Base-by-base conservation (phyloP, 2,113 vertebrate species). In the Coptodon bakossiorum region DNA sequence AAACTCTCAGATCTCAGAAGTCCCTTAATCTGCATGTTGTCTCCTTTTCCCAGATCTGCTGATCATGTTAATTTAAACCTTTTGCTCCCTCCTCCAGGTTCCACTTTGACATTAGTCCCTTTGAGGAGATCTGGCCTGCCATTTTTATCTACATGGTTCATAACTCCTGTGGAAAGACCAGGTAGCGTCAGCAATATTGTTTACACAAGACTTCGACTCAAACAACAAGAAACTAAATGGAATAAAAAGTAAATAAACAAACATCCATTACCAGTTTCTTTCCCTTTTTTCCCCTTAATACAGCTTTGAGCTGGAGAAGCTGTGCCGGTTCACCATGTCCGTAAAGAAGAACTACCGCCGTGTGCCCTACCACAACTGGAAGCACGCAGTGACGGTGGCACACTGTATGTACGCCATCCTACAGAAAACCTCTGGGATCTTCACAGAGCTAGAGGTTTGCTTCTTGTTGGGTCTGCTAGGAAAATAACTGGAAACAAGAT, bases 281-380 rank as follows among this genome's bases (percentile, higher is more conserved):
- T 19, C 2, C 6, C 57, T 48, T 12, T 53, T 9, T 5, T 22
- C 19, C 6, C 61, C 7, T 43, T 3, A 12, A 10, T 11, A 31
- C 8, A 99, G 99, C 94, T 99, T 99, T 93, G 98, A 99, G 86
- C 96, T 98, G 90, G 99, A 99, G 90, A 99, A 99, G 92, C 83
- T 99, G 24, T 99, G 99, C 87, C 97, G 98, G 27, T 99, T 99
- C 84, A 99, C 98, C 27, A 99, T 99, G 99, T 99, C 99, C 1
- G 99, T 99, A 73, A 97, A 98, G 94, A 99, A 99, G 93, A 99
- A 99, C 92, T 99, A 99, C 92, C 96, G 99, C 6, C 97, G 99
- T 14, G 99, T 99, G 81, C 99, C 99, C n/a, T 99, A 99, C 91
- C 99, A 99, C 97, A 99, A 99, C 95, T 99, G 99, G 99, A 99